Evolutionary conservation across 2,113 vertebrate species (phyloP), one percentile per base, ranked within the genome.

Genomic region (Mormyrus iriodes): DNA sequence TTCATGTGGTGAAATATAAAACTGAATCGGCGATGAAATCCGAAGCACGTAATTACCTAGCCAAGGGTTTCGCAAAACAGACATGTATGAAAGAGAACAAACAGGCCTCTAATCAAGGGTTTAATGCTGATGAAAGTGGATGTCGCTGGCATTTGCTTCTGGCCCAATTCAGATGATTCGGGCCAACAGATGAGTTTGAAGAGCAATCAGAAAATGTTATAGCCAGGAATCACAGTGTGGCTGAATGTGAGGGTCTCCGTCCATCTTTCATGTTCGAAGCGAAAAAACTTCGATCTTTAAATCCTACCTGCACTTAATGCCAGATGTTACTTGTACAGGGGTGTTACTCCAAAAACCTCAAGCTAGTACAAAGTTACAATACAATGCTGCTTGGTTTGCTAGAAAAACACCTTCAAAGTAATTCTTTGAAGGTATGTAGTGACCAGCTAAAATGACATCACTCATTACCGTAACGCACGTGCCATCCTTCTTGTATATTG

Each of bases 161-260:
- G 49, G 85, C 85, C 39, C 46, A 53, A 39, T 27, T 53, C n/a
- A n/a, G n/a, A n/a, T n/a, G n/a, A n/a, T n/a, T n/a, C n/a, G n/a
- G n/a, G n/a, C n/a, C 53, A 86, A n/a, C 85, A 86, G 85, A 86
- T 86, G 85, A 86, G 51, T 86, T 53, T 86, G 51, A 86, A 55
- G 55, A 53, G 35, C 85, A 53, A 53, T 35, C 85, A 35, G 31
- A 86, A 52, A 55, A 86, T 86, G n/a, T 86, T 53, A 27, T 27
- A 86, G n/a, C 51, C 19, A 39, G 85, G 8, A 24, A 86, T 52
- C 42, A n/a, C 19, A 44, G 39, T 82, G 76, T 82, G 73, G 73
- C 73, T 79, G 31, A 79, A 35, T 51, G 49, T 85, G 84, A 31
- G 27, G 48, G 48, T 85, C 84, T 52, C 24, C 84, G 27, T 52